Evolutionary conservation across 2,797 vertebrate species (phyloP).

Genomic region (Prunella strophiata): DNA sequence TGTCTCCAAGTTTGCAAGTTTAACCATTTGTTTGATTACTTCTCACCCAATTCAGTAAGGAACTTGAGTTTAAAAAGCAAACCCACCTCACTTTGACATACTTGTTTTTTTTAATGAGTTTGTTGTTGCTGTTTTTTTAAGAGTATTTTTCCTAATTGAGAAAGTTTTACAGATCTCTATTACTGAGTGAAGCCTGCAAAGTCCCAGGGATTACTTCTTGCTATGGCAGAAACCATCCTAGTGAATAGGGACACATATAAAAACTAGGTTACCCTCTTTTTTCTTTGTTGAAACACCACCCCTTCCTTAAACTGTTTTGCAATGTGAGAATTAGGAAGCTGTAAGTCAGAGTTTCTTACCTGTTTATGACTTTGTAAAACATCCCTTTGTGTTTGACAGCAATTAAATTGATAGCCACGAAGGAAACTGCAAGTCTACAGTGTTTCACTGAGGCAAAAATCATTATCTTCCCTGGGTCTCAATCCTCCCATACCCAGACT

Average conservation of each 20-base stretch:
- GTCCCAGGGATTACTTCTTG: not conserved
- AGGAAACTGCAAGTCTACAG: not conserved
- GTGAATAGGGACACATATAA: not conserved
- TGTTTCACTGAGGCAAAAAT: constrained; percentile 37
- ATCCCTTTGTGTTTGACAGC: not conserved
- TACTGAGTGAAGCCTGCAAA: not conserved
- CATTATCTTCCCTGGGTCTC: not conserved
- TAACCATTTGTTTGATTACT: constrained; percentile 47
- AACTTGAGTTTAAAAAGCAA: not conserved
- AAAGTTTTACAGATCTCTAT: not conserved
- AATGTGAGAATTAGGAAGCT: not conserved
- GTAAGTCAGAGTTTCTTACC: not conserved
- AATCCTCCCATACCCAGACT: not conserved
- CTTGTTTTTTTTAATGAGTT: not conserved
- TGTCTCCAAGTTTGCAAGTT: constrained; percentile 3
- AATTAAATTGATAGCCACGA: not conserved
- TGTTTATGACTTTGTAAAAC: constrained; percentile 26
- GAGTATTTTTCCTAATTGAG: not conserved
- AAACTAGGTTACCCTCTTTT: not conserved
- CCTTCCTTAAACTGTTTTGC: not conserved
- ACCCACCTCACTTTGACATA: not conserved
- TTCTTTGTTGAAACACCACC: not conserved
- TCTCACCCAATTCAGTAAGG: not conserved
- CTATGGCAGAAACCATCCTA: not conserved
- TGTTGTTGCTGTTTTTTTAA: not conserved